A percentile compares a stretch with the other conserved stretches of the same genome.
These are phyloP conservation scores for Chrysochloris asiatica DNA, from an alignment of 2,113 vertebrate species.

Conservation along the genomic window DNA sequence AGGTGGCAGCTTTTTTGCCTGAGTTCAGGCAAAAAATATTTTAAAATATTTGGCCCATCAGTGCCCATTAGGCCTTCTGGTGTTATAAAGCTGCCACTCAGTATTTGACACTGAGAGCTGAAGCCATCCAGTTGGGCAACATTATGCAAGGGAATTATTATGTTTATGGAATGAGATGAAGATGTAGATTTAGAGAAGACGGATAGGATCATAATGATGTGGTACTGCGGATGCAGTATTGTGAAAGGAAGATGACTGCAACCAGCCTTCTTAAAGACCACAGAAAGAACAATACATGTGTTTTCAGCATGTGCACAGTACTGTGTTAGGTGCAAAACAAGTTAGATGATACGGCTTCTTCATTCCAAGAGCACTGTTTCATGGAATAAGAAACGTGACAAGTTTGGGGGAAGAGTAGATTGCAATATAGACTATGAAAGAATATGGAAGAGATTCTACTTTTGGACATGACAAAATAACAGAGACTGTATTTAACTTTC, in stretches of 20 bases:
- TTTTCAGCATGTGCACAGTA: neutral
- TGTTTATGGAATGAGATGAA: neutral
- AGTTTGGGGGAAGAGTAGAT: neutral
- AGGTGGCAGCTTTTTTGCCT: slow-evolving; percentile 6
- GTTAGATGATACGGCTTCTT: neutral
- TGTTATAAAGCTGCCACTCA: neutral
- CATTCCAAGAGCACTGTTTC: neutral
- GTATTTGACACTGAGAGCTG: neutral
- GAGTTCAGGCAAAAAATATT: slow-evolving; percentile 11
- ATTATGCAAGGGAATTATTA: neutral
- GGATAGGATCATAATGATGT: too few relatives aligned
- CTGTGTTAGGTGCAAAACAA: neutral
- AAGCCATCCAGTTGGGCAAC: neutral
- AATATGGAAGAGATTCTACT: neutral
- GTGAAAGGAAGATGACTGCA: neutral
- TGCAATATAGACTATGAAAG: neutral
- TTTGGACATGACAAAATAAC: neutral
- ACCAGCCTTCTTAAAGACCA: neutral
- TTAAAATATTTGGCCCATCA: slow-evolving; percentile 20
- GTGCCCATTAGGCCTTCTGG: neutral
- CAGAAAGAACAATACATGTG: neutral
- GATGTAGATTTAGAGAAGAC: neutral
- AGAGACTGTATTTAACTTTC: neutral
- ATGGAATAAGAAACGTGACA: neutral
- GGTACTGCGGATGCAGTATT: neutral